phyloP scores from a whole-genome alignment of 2,888 invertebrate species.

The Meteorus colon region DNA sequence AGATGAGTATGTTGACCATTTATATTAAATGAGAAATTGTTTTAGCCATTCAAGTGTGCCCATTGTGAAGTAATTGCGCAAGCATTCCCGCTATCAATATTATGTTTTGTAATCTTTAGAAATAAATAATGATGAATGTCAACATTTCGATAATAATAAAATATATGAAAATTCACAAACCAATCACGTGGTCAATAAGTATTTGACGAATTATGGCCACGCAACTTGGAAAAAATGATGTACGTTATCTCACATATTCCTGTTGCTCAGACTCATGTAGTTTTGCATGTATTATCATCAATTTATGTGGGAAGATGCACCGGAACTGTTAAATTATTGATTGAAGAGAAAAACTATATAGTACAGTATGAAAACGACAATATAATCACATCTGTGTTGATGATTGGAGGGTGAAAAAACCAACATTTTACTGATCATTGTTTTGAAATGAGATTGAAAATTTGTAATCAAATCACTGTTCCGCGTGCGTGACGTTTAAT shows the following conservation, averaged over 20 bases:
- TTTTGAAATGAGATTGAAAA: neutral
- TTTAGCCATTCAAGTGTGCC: neutral
- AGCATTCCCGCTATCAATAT: conserved; percentile 8
- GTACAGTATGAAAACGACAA: too few species aligned
- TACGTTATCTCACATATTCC: neutral
- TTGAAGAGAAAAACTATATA: too few species aligned
- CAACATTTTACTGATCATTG: too few species aligned
- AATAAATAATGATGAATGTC: neutral
- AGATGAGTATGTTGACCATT: neutral
- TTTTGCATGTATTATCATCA: neutral
- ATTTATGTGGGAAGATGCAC: too few species aligned
- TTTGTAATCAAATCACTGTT: conserved; percentile 29
- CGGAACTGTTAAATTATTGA: too few species aligned
- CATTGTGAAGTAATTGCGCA: conserved; percentile 27
- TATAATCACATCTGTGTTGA: too few species aligned
- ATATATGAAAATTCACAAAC: too few species aligned
- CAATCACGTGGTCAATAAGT: too few species aligned
- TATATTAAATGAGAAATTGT: neutral
- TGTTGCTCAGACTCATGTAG: neutral
- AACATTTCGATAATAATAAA: too few species aligned
- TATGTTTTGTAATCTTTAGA: neutral
- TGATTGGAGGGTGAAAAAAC: too few species aligned
- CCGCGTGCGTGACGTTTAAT: conserved; percentile 31
- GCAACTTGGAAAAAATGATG: too few species aligned
- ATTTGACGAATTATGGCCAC: too few species aligned